A percentile compares a stretch with the other conserved stretches of the same genome.
phyloP scores from a whole-genome alignment of 2,113 vertebrate genomes.

The Sinosuthora webbiana region DNA sequence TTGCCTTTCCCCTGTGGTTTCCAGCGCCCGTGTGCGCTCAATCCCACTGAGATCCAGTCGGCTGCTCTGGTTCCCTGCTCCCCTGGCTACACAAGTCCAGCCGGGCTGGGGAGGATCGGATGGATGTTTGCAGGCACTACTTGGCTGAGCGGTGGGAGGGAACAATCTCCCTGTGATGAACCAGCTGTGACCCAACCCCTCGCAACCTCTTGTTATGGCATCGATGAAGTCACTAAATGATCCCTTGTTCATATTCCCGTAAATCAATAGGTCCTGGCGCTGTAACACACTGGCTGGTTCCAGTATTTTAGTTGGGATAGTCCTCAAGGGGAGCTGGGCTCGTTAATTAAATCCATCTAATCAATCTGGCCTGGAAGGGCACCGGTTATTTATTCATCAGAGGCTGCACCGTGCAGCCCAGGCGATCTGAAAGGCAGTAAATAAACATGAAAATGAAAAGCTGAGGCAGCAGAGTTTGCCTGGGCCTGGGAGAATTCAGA shows the following conservation, averaged over 20 bases:
- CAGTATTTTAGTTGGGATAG: slow-evolving; percentile 21
- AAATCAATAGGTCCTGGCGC: neutral
- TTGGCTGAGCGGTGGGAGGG: neutral
- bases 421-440: slow-evolving; percentile 50
- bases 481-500: slow-evolving; percentile 23
- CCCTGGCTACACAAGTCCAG: fast-evolving
- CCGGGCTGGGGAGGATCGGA: fast-evolving
- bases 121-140: fast-evolving
- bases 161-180: neutral
- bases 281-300: neutral
- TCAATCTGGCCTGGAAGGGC: slow-evolving; percentile 58
- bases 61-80: neutral
- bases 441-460: slow-evolving; percentile 61
- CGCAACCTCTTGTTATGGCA: neutral
- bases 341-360: slow-evolving; percentile 65
- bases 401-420: neutral
- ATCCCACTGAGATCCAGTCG: fast-evolving
- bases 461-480: slow-evolving; percentile 37
- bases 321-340: slow-evolving; percentile 23
- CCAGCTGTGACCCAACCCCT: neutral
- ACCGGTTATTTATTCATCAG: slow-evolving; percentile 57
- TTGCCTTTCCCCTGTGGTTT: neutral
- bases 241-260: neutral
- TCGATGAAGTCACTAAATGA: neutral
- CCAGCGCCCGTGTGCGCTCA: fast-evolving